A percentile compares a stretch with the other conserved stretches of the same genome.
Conservation (phyloP, 2,888 invertebrate genomes). For the Yponomeuta sedellus region DNA sequence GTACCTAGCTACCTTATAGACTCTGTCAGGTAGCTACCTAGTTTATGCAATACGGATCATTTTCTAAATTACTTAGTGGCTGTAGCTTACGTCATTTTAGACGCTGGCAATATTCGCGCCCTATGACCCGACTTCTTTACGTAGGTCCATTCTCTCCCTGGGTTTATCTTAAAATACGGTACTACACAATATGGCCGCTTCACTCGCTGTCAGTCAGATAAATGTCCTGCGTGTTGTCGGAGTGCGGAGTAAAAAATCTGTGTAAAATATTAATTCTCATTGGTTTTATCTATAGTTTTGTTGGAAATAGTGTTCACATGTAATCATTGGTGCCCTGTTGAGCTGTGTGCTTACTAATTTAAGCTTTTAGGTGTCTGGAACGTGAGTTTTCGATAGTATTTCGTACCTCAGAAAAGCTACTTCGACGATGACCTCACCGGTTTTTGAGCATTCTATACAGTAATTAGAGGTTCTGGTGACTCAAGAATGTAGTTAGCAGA, state of each 20-base stretch:
- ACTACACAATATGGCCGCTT: background rate
- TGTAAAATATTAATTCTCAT: background rate
- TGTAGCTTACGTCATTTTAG: conserved; percentile 52
- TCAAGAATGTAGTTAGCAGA: background rate
- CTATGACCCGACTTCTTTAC: conserved; percentile 36
- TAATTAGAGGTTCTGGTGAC: conserved; percentile 6
- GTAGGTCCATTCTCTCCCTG: conserved; percentile 25
- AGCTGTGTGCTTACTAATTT: conserved; percentile 11
- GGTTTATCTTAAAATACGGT: background rate
- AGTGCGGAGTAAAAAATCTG: background rate
- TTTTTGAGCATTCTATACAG: conserved; percentile 23
- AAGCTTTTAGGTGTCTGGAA: background rate
- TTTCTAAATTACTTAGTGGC: background rate
- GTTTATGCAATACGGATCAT: background rate
- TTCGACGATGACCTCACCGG: conserved; percentile 46
- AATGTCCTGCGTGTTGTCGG: background rate
- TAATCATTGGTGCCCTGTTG: background rate
- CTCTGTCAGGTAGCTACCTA: no score
- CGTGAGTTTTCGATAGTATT: conserved; percentile 3
- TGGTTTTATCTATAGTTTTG: background rate
- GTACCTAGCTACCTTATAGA: no score
- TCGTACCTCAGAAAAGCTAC: background rate
- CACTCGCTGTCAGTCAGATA: conserved; percentile 1
- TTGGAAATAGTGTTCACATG: background rate
- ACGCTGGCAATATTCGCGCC: conserved; percentile 42